Evolutionary conservation across 2,888 invertebrate species (phyloP), one percentile per base, ranked within the genome.

Genomic region (Synergus itoensis): DNA sequence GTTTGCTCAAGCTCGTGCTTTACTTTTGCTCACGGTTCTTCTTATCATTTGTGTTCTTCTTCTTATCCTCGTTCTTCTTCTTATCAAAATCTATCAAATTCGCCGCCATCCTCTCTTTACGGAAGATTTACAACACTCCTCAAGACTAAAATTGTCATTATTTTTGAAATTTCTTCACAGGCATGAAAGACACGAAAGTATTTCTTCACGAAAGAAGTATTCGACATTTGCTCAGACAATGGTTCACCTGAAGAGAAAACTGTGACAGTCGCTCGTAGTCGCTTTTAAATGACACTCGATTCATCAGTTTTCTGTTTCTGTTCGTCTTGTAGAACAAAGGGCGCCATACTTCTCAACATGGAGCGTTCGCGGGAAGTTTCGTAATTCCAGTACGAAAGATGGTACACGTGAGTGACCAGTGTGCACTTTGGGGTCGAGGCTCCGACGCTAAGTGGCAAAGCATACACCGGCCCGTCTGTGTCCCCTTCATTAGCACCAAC

Each of bases 401-500:
- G 80, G 67, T 77, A 78, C 80, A 80, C 73, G 78, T 76, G 79
- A 76, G 73, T 77, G 57, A 63, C 53, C 77, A 79, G 81, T 78
- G 80, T 83, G 82, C 83, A 84, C 86, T 87, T 85, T 84, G 85
- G 86, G 86, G 86, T 88, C 87, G 87, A 87, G 84, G 86, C 85
- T 87, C 85, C 78, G 85, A 84, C 85, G 91, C 89, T 91, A 91
- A 91, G 90, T 91, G 90, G 88, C 86, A 89, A 87, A 89, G 91
- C 87, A 91, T 88, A 91, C 90, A 91, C 83, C 83, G 87, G 86
- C 85, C 87, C 86, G 88, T 88, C 90, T 89, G 89, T 91, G 89
- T 90, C 90, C 89, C 89, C 89, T 90, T 91, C 91, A 91, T 91
- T 91, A 91, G 90, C 91, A 91, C 91, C 88, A 88, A 86, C 89